Conservation (phyloP, 2,113 vertebrate genomes). For the Micronycteris hirsuta region DNA sequence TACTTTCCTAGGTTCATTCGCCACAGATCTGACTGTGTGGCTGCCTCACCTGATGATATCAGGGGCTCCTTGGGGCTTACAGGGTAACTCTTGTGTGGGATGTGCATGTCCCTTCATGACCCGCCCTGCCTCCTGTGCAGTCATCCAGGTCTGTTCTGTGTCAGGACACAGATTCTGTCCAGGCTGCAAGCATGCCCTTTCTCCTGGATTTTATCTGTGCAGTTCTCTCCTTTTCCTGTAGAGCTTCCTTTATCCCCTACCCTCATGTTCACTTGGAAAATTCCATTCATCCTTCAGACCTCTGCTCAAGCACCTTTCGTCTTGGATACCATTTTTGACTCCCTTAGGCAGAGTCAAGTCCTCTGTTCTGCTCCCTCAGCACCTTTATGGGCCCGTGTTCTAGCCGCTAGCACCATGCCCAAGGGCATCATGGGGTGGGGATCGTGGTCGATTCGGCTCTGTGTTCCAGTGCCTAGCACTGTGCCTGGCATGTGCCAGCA, state of each 20-base stretch:
- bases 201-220: not conserved
- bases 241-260: not conserved
- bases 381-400: not conserved
- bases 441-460: not conserved
- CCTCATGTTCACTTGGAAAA: not conserved
- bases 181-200: not conserved
- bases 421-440: not conserved
- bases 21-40: not conserved
- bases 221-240: not conserved
- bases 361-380: not conserved
- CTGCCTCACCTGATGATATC: not conserved
- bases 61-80: not conserved
- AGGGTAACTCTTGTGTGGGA: not conserved
- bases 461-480: not conserved
- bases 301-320: not conserved
- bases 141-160: not conserved
- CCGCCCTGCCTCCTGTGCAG: not conserved
- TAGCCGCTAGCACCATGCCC: not conserved
- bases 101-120: not conserved
- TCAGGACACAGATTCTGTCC: not conserved
- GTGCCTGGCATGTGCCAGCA: not conserved
- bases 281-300: not conserved
- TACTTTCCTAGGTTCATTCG: not conserved
- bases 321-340: not conserved
- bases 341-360: not conserved